Percentiles rank a stretch among this genome's conserved stretches.
These are phyloP conservation scores for Prochilodus magdalenae DNA, from an alignment of 2,113 vertebrate genomes.

Conservation along the genomic window DNA sequence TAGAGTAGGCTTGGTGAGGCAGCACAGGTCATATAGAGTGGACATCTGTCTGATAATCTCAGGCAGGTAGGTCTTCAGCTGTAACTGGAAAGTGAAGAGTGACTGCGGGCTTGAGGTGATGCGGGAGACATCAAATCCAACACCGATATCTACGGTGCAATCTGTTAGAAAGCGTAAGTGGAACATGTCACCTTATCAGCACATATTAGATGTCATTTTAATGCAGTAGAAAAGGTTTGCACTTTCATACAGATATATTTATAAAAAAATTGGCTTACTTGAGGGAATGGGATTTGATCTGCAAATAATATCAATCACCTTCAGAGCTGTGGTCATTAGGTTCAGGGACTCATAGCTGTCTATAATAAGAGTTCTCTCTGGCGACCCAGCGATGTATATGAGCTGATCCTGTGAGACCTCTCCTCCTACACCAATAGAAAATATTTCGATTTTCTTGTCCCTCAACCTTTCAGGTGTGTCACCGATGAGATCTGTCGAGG, in stretches of 20 bases:
- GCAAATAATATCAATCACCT: constrained; percentile 68
- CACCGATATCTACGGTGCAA: constrained; percentile 80
- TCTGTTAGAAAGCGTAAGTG: constrained; percentile 62
- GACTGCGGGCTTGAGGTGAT: not conserved
- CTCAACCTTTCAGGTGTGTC: constrained; percentile 64
- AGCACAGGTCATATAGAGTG: constrained; percentile 67
- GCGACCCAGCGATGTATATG: constrained; percentile 73
- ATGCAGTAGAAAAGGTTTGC: too few relatives aligned
- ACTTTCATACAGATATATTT: too few relatives aligned
- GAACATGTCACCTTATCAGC: too few relatives aligned
- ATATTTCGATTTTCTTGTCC: constrained; percentile 63
- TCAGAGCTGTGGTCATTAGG: constrained; percentile 52
- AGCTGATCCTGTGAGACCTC: constrained; percentile 65
- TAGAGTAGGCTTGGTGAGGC: constrained; percentile 35
- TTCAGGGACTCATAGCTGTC: constrained; percentile 67
- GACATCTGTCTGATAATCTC: constrained; percentile 66
- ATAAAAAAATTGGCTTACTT: too few relatives aligned
- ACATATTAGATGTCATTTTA: too few relatives aligned
- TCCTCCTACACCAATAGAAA: constrained; percentile 73
- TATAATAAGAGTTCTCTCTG: constrained; percentile 64
- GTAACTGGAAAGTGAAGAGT: constrained; percentile 67
- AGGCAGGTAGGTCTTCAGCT: constrained; percentile 66
- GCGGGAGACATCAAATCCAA: constrained; percentile 84
- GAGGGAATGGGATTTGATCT: too few relatives aligned
- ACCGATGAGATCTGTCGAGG: too few relatives aligned